Evolutionary conservation across 2,888 invertebrate genomes (phyloP).

Genomic region (Synanthedon andrenaeformis): DNA sequence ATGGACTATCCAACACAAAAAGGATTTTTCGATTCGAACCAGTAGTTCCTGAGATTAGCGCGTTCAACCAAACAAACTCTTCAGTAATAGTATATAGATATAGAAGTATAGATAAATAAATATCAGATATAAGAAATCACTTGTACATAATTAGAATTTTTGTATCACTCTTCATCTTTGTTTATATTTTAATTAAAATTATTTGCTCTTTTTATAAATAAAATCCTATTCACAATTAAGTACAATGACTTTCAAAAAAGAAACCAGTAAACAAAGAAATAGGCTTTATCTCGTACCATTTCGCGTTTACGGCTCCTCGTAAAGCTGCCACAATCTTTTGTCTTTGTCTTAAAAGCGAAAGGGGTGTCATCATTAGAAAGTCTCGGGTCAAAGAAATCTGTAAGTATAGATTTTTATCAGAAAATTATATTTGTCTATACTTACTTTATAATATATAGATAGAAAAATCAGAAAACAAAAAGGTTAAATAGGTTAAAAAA

Average conservation of each 20-base stretch:
- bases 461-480: too few species aligned
- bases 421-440: neutral
- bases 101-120: too few species aligned
- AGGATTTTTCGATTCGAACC: too few species aligned
- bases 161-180: too few species aligned
- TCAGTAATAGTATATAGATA: too few species aligned
- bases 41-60: too few species aligned
- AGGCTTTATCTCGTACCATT: slow-evolving; percentile 28
- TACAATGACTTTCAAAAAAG: neutral
- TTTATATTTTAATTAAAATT: too few species aligned
- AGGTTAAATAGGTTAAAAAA: too few species aligned
- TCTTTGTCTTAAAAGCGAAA: slow-evolving; percentile 11
- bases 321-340: slow-evolving; percentile 42
- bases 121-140: too few species aligned
- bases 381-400: neutral
- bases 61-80: too few species aligned
- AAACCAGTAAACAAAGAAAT: slow-evolving; percentile 1
- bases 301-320: slow-evolving; percentile 39
- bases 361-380: neutral
- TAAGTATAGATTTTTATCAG: too few species aligned
- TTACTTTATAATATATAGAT: neutral
- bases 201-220: neutral
- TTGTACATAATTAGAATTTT: neutral
- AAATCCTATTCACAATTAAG: neutral
- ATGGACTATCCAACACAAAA: too few species aligned